Conservation (phyloP, 2,113 vertebrate genomes). For the Cryptomyrus ogoouensis region DNA sequence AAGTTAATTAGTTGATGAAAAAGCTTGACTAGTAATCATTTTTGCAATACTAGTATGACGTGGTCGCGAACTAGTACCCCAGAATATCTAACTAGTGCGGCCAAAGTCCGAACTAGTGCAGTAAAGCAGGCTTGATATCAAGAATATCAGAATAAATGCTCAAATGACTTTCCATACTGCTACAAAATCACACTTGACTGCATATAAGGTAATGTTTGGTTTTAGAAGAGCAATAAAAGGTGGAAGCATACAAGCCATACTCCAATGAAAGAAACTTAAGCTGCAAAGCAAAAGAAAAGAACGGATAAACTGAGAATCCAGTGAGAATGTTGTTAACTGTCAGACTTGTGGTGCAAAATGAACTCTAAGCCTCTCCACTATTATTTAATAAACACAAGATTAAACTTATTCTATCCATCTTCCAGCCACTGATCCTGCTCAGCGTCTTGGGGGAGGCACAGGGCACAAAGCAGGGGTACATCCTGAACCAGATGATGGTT, state of each 20-base stretch:
- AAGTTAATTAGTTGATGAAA: too few relatives aligned
- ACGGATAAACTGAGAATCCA: neutral
- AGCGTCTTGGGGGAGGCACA: neutral
- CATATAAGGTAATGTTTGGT: neutral
- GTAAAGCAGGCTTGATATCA: too few relatives aligned
- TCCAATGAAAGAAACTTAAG: neutral
- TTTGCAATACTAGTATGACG: too few relatives aligned
- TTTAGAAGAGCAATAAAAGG: neutral
- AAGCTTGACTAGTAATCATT: too few relatives aligned
- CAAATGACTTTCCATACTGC: neutral
- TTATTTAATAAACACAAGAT: neutral
- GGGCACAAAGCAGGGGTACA: neutral
- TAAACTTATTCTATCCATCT: neutral
- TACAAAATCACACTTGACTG: neutral
- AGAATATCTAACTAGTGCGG: too few relatives aligned
- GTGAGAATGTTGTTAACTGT: too few relatives aligned
- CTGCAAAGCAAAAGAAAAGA: neutral
- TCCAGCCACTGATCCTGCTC: neutral
- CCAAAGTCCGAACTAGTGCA: too few relatives aligned
- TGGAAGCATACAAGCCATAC: neutral
- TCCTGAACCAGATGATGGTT: neutral
- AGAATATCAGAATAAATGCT: too few relatives aligned
- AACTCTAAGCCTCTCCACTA: neutral
- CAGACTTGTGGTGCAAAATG: neutral
- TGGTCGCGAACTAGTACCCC: too few relatives aligned